Evolutionary conservation across 2,888 invertebrate species (phyloP).

Genomic region (Epsilonema sp.): DNA sequence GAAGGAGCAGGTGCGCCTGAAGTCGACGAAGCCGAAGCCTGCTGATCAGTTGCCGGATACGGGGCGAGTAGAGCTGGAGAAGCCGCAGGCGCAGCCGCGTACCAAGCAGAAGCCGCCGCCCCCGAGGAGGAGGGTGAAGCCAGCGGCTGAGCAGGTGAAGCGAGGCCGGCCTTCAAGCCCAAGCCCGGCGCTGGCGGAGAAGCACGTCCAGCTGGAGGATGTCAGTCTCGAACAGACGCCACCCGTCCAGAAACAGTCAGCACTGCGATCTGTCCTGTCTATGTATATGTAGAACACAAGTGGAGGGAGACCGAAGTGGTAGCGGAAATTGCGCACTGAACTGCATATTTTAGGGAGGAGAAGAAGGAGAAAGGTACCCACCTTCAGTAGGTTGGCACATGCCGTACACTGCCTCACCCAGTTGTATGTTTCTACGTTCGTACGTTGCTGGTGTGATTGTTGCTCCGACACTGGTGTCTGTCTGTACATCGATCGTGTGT

Average conservation of each 20-base stretch:
- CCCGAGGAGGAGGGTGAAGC: constrained; percentile 20
- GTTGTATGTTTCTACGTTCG: no score
- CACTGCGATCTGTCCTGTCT: no score
- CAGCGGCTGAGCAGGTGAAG: constrained; percentile 18
- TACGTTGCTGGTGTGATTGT: no score
- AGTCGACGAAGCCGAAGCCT: constrained; percentile 8
- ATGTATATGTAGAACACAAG: no score
- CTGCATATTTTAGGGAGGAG: no score
- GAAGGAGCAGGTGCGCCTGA: constrained; percentile 14
- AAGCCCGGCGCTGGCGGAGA: constrained; percentile 8
- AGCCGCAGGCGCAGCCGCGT: constrained; percentile 10
- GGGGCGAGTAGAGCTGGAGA: constrained; percentile 4
- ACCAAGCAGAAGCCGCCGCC: constrained; percentile 21
- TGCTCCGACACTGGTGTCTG: no score
- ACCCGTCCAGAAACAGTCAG: constrained; percentile 19
- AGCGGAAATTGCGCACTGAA: no score
- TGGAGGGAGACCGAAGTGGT: neutral
- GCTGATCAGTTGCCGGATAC: neutral
- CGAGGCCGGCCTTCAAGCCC: constrained; percentile 19
- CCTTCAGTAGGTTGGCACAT: no score
- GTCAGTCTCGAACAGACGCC: constrained; percentile 9
- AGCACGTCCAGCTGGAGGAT: constrained; percentile 1
- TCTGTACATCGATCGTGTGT: no score
- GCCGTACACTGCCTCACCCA: no score
- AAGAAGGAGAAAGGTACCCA: constrained; percentile 4